phyloP scores from a whole-genome alignment of 2,797 vertebrate species.

The Lerista edwardsae region DNA sequence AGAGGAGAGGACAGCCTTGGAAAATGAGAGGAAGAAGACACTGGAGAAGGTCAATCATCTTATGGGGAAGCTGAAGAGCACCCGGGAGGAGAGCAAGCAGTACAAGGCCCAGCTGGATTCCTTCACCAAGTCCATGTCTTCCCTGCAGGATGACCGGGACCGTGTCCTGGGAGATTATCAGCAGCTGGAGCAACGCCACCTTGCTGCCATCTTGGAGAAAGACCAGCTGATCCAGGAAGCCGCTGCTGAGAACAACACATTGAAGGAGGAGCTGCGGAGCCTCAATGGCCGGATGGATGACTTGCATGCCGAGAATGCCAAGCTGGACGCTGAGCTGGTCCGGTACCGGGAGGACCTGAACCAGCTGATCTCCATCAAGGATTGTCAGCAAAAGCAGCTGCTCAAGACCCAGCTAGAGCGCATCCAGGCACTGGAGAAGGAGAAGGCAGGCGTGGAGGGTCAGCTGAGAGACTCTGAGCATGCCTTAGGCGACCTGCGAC shows the following conservation, averaged over 20 bases:
- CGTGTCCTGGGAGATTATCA: slow-evolving; percentile 86
- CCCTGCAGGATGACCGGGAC: slow-evolving; percentile 93
- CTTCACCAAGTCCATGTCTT: slow-evolving; percentile 95
- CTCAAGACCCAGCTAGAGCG: slow-evolving; percentile 84
- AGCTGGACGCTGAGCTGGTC: slow-evolving; percentile 89
- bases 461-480: slow-evolving; percentile 64
- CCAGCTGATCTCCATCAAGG: slow-evolving; percentile 92
- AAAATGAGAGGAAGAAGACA: slow-evolving; percentile 81
- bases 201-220: slow-evolving; percentile 88
- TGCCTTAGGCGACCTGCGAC: slow-evolving; percentile 66
- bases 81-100: slow-evolving; percentile 82
- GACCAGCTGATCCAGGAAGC: slow-evolving; percentile 94
- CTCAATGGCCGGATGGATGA: slow-evolving; percentile 89
- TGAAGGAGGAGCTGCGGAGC: slow-evolving; percentile 90
- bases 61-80: slow-evolving; percentile 77
- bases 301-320: slow-evolving; percentile 92
- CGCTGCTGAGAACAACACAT: slow-evolving; percentile 90
- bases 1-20: slow-evolving; percentile 78
- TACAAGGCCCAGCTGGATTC: slow-evolving; percentile 86
- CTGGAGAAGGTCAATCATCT: slow-evolving; percentile 77
- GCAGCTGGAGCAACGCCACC: slow-evolving; percentile 91
- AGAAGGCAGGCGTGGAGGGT: slow-evolving; percentile 75
- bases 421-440: slow-evolving; percentile 82
- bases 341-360: slow-evolving; percentile 91
- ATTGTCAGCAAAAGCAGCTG: slow-evolving; percentile 92